Conservation (phyloP, 2,888 invertebrate species). For the Tenthredo mesomela region DNA sequence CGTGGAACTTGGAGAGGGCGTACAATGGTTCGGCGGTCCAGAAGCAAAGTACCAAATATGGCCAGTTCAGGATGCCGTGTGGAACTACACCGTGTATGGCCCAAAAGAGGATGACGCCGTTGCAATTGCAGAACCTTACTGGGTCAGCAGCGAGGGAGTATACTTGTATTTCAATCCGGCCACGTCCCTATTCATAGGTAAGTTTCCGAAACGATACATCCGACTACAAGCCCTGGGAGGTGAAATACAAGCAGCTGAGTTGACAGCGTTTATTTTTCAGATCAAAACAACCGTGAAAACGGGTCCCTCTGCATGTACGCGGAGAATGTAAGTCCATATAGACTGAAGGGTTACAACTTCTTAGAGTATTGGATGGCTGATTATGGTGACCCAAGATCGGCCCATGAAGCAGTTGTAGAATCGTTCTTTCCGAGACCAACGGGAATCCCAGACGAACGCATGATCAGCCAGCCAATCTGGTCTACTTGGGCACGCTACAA, state of each 20-base stretch:
- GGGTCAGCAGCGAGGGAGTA: slow-evolving; percentile 86
- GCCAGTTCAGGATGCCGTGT: slow-evolving; percentile 82
- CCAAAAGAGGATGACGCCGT: slow-evolving; percentile 76
- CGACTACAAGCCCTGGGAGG: slow-evolving; percentile 79
- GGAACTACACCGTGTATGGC: slow-evolving; percentile 81
- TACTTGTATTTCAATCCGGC: slow-evolving; percentile 83
- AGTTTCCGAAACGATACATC: slow-evolving; percentile 84
- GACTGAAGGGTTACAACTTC: slow-evolving; percentile 55
- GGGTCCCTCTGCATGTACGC: slow-evolving; percentile 82
- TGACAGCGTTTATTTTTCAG: slow-evolving; percentile 64
- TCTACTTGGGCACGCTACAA: slow-evolving; percentile 92
- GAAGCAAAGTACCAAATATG: slow-evolving; percentile 82
- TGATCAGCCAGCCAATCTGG: slow-evolving; percentile 92
- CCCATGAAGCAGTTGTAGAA: slow-evolving; percentile 83
- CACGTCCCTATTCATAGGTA: slow-evolving; percentile 85
- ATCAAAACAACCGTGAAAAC: slow-evolving; percentile 81
- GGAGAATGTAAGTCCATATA: slow-evolving; percentile 80
- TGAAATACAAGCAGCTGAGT: slow-evolving; percentile 64
- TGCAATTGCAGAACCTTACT: slow-evolving; percentile 82
- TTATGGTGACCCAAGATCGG: slow-evolving; percentile 81
- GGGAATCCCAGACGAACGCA: slow-evolving; percentile 83
- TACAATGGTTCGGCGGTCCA: slow-evolving; percentile 86
- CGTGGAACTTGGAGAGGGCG: slow-evolving; percentile 61
- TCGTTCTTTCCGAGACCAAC: slow-evolving; percentile 83
- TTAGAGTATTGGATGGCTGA: slow-evolving; percentile 84